Evolutionary conservation across 2,888 invertebrate species (phyloP).

Genomic region (Embidobia sp.): DNA sequence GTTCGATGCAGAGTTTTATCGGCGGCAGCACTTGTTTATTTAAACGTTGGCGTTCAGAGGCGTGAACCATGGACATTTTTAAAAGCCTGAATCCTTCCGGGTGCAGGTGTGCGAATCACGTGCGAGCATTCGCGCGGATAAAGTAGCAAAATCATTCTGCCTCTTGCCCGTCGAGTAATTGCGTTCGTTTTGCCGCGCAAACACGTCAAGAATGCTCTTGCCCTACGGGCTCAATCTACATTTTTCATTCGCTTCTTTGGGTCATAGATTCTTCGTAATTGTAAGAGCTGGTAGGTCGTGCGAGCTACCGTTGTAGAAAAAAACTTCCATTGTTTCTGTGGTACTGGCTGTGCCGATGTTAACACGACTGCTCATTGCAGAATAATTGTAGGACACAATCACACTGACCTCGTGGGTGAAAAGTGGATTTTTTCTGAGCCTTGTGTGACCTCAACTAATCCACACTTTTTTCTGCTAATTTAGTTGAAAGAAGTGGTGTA

Average conservation of each 20-base stretch:
- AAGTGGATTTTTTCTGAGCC: slow-evolving; percentile 15
- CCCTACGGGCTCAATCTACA: slow-evolving; percentile 24
- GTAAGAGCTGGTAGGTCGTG: slow-evolving; percentile 20
- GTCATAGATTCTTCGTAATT: slow-evolving; percentile 37
- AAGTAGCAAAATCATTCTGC: slow-evolving; percentile 52
- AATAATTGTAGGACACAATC: slow-evolving; percentile 37
- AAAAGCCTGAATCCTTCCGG: slow-evolving; percentile 47
- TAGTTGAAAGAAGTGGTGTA: no score
- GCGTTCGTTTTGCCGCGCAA: slow-evolving; percentile 32
- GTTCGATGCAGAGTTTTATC: no score
- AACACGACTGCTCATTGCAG: slow-evolving; percentile 15
- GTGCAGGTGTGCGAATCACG: slow-evolving; percentile 58
- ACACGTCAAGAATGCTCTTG: slow-evolving; percentile 24
- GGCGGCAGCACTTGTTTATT: slow-evolving; percentile 45
- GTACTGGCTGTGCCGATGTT: slow-evolving; percentile 25
- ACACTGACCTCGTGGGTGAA: slow-evolving; percentile 28
- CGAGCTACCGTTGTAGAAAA: slow-evolving; percentile 9
- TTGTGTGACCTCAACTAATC: not conserved
- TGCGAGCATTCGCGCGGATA: slow-evolving; percentile 36
- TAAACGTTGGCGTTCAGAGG: slow-evolving; percentile 30
- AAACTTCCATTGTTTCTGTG: slow-evolving; percentile 34
- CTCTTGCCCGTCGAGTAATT: slow-evolving; percentile 39
- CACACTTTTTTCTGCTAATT: slow-evolving; percentile 8
- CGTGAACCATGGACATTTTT: slow-evolving; percentile 47
- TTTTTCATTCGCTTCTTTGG: slow-evolving; percentile 29